Conservation (phyloP, 2,888 invertebrate species). For the Lepeophtheirus nordmannii region DNA sequence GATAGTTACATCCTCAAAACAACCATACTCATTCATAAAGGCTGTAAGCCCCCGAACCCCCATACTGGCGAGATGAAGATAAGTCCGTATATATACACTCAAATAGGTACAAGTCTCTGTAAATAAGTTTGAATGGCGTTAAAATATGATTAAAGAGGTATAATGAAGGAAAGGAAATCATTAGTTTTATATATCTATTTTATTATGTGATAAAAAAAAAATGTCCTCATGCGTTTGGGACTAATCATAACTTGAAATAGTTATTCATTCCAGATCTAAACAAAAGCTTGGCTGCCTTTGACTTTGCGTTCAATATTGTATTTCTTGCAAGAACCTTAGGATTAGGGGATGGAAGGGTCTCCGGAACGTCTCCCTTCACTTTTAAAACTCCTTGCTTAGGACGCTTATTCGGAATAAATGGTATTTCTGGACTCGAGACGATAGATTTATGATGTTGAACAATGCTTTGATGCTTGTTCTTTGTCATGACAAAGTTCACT, state of each 20-base stretch:
- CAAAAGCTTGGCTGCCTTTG: conserved; percentile 17
- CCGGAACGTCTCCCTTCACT: conserved; percentile 5
- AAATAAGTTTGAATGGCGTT: neutral
- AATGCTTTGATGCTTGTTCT: conserved; percentile 7
- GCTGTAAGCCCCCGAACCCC: conserved; percentile 72
- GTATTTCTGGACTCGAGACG: conserved; percentile 53
- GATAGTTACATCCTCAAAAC: conserved; percentile 47
- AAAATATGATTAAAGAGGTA: neutral
- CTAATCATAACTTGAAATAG: neutral
- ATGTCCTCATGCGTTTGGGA: neutral
- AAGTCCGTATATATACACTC: conserved; percentile 2
- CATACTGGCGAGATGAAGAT: conserved; percentile 41
- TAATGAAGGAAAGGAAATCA: too few species aligned
- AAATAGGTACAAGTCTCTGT: neutral
- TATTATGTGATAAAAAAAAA: neutral
- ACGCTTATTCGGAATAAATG: conserved; percentile 42
- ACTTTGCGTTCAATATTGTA: conserved; percentile 5
- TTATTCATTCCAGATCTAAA: neutral
- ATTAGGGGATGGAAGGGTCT: neutral
- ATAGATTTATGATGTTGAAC: conserved; percentile 39
- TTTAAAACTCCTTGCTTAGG: conserved; percentile 24
- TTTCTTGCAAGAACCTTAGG: conserved; percentile 6
- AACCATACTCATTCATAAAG: conserved; percentile 50
- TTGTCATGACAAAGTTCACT: conserved; percentile 8
- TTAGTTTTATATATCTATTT: neutral